phyloP scores from a whole-genome alignment of 2,797 vertebrate species.

The Arvicola amphibius region DNA sequence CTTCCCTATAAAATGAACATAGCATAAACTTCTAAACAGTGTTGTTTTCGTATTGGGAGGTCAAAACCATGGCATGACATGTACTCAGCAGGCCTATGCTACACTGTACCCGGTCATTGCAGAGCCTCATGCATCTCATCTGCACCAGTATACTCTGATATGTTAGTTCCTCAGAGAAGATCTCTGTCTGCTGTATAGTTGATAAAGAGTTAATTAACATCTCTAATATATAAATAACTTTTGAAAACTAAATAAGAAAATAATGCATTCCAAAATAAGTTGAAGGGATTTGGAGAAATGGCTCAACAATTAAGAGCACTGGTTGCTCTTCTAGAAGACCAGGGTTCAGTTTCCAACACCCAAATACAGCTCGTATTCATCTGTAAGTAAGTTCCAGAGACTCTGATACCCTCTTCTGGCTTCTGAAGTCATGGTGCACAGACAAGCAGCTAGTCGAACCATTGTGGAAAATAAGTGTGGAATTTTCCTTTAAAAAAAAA shows the following conservation, averaged over 20 bases:
- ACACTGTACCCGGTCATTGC: neutral
- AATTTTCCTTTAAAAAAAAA: no score
- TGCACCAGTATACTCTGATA: neutral
- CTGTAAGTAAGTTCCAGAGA: neutral
- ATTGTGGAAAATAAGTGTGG: neutral
- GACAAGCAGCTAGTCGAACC: neutral
- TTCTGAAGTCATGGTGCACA: neutral
- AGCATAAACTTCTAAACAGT: neutral
- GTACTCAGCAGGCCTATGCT: neutral
- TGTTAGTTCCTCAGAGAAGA: neutral
- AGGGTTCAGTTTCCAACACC: neutral
- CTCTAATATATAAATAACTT: neutral
- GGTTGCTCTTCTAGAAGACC: neutral
- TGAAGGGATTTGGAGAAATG: neutral
- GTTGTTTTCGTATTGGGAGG: no score
- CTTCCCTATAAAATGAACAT: neutral
- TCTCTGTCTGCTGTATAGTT: neutral
- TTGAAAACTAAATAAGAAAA: neutral
- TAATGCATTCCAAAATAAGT: neutral
- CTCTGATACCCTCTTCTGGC: neutral
- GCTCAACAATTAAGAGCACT: neutral
- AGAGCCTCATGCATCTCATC: neutral
- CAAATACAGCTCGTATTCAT: neutral
- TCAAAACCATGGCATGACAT: neutral
- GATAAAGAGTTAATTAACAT: neutral